These are phyloP conservation scores for Tillus elongatus DNA, from an alignment of 2,888 invertebrate species.

Conservation along the genomic window DNA sequence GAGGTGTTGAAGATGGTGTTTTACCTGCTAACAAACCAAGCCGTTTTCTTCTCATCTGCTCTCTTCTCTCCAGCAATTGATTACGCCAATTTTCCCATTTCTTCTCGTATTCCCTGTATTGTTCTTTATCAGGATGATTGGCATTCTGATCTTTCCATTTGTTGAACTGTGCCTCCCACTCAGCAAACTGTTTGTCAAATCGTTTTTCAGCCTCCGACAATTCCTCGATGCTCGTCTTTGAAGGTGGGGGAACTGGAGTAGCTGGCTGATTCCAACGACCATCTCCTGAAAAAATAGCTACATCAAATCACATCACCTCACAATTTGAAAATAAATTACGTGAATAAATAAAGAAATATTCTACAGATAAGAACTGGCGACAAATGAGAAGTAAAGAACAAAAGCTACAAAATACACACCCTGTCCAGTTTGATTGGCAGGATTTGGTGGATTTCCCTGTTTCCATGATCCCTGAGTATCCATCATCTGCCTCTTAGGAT, in stretches of 20 bases:
- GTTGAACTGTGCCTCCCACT: conserved; percentile 87
- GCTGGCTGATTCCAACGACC: conserved; percentile 3
- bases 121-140: conserved; percentile 83
- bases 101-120: conserved; percentile 75
- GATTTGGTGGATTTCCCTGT: conserved; percentile 12
- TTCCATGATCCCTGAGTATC: conserved; percentile 17
- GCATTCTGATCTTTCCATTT: conserved; percentile 87
- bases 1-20: conserved; percentile 9
- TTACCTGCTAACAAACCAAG: conserved; percentile 27
- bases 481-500: conserved; percentile 16
- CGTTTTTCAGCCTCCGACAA: conserved; percentile 64
- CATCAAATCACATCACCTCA: too few species aligned
- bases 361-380: too few species aligned
- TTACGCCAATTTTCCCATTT: conserved; percentile 80
- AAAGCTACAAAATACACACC: too few species aligned
- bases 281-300: background rate
- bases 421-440: too few species aligned
- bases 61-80: conserved; percentile 68
- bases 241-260: conserved; percentile 8
- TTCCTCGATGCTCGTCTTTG: conserved; percentile 29
- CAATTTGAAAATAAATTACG: too few species aligned
- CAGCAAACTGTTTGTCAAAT: conserved; percentile 80
- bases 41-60: conserved; percentile 67
- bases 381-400: too few species aligned
- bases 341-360: too few species aligned